These are phyloP conservation scores for Argopecten irradians DNA, from an alignment of 1,140 invertebrate genomes.

Conservation along the genomic window DNA sequence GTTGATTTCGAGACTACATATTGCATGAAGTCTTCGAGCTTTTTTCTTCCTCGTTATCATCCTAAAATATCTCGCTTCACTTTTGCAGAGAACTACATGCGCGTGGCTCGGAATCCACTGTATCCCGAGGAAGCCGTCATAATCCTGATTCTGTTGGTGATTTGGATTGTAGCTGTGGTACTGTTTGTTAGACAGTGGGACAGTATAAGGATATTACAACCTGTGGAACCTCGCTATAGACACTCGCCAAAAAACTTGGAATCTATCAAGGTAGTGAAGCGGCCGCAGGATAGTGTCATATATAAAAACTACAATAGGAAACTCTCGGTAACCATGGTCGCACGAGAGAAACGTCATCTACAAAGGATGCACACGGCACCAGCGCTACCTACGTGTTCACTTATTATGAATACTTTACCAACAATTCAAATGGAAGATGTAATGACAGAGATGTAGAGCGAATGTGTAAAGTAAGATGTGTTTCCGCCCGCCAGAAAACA, in stretches of 20 bases:
- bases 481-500: background rate
- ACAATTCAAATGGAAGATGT: constrained; percentile 61
- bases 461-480: background rate
- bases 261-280: constrained; percentile 67
- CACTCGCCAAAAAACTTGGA: constrained; percentile 74
- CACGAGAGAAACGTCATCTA: constrained; percentile 67
- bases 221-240: constrained; percentile 66
- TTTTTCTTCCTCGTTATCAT: no score
- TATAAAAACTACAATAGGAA: constrained; percentile 73
- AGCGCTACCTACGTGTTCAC: constrained; percentile 51
- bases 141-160: constrained; percentile 60
- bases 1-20: no score
- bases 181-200: constrained; percentile 70
- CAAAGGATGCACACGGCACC: constrained; percentile 69
- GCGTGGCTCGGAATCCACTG: constrained; percentile 28
- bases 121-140: constrained; percentile 67
- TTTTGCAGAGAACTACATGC: constrained; percentile 16
- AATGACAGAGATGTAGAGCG: constrained; percentile 62
- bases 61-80: no score
- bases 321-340: constrained; percentile 70
- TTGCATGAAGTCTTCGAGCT: no score
- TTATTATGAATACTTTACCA: constrained; percentile 53
- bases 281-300: constrained; percentile 72
- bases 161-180: constrained; percentile 68
- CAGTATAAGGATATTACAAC: constrained; percentile 69